Base-by-base conservation (phyloP, 2,888 invertebrate genomes). In the Pheosia gnoma region DNA sequence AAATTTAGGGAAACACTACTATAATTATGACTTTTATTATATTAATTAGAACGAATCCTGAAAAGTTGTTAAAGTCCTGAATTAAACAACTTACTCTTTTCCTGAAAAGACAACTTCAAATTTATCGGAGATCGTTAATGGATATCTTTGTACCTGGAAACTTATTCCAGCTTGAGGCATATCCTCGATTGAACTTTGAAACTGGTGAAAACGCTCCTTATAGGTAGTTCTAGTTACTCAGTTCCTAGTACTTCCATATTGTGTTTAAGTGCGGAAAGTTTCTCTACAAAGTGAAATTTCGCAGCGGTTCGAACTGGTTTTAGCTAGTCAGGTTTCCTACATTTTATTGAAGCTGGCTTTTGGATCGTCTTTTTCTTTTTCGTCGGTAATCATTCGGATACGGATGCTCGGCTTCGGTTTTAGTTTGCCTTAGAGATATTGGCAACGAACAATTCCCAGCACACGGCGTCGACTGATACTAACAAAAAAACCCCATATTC, bases 211-310 rank as follows among this genome's bases (percentile, higher is more conserved):
- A 53, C 11, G 38, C 53, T 53, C n/a, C 37, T 53, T 11, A 53
- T 53, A 25, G 53, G 53, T 37, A 53, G 10, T 53, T 53, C 53
- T 25, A 53, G 55, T 51, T 58, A 37, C 45, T 9, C 55, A 52
- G 59, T 39, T 36, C 45, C 49, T 10, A 38, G 55, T 41, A 56
- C 58, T 60, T 59, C 55, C 54, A 61, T 57, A 39, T 49, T 58
- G 47, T 59, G 47, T 57, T 65, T 59, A 61, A 55, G 58, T 59
- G 60, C 37, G n/a, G 52, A 47, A 59, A 51, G 52, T 65, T 70
- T 72, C 54, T 61, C 56, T 58, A 47, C 10, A 41, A 37, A 56
- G 61, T 59, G 61, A 72, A 64, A 61, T 68, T 68, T 58, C 60
- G 61, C 60, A 36, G 60, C 59, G 13, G 45, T 62, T 10, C 55